Base-by-base conservation (phyloP, 2,113 vertebrate genomes). In the Todiramphus saurophagus region DNA sequence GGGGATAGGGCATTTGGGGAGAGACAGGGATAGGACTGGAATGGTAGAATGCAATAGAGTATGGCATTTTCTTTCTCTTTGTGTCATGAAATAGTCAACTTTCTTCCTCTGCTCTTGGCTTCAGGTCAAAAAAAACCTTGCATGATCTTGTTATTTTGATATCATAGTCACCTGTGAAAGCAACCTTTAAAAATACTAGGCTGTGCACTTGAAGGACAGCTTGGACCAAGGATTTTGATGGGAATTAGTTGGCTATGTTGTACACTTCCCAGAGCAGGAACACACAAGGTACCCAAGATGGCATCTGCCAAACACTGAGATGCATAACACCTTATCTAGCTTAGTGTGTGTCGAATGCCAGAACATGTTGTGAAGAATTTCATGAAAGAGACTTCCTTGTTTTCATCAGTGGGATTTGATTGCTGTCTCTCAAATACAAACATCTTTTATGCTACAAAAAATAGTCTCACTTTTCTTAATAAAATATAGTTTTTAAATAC, bases 401-500 rank as follows among this genome's bases (percentile, higher is more conserved):
- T 90, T 90, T 67, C 43, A 2, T 70, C 59, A 60, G 69, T 70
- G 63, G 55, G 55, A 55, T 59, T 91, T 89, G 83, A 83, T 86
- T 51, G 70, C 77, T 75, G 69, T 89, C 95, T 93, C 89, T 86
- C 90, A 95, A 93, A 92, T 95, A 96, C 91, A 97, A 96, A 97
- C 55, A 37, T 53, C 51, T 91, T 95, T 79, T 88, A 74, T 16
- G 53, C 80, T 97, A 97, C 85, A 90, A 97, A 97, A 97, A 96
- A 96, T 92, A 97, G 69, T 90, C 89, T 81, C 41, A 46, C 50
- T 55, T 94, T 89, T 90, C 5, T 28, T 96, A 97, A 69, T 85
- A 97, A 97, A 97, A 97, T 95, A 97, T 46, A 97, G 50, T 15
- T 97, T 91, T 91, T 39, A 89, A 85, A 91, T 69, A 89, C 37